Evolutionary conservation across 2,888 invertebrate genomes (phyloP), one percentile per base, ranked within the genome.

Genomic region (Drosophila nr. perissopoda): DNA sequence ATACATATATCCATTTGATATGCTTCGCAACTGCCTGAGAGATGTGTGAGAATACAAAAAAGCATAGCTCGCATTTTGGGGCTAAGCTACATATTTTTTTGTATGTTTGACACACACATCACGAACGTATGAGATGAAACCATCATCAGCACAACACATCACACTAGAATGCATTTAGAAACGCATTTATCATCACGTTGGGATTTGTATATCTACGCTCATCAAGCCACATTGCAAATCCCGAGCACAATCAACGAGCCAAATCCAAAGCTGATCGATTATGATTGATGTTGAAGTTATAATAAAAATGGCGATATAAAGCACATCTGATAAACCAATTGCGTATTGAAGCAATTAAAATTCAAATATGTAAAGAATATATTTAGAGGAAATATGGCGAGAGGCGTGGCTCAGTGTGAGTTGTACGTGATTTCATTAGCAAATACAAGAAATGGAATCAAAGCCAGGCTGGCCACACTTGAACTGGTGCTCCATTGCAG

Each of bases 161-260:
- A 52, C 88, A 88, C 89, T 89, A 85, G 86, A 87, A 88, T 87
- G 87, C 87, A 89, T 87, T 87, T 88, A 88, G 86, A 87, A 87
- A 79, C 88, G 90, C 90, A 89, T 89, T 89, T 88, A 83, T 85
- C 83, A 77, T 85, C 67, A 27, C 18, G 21, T 49, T 53, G 67
- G 86, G 83, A 88, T 89, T 88, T 86, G 68, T 70, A 65, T 69
- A 70, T 67, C 53, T 49, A 27, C 27, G 46, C 65, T 58, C 53
- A 56, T 42, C 42, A 29, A 49, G 11, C 33, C 46, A 57, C 67
- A 70, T 62, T 53, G 62, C 79, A 68, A 79, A 70, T 59, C 56
- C 76, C 57, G 25, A 10, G 57, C 66, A 64, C 74, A 80, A 82
- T 71, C 74, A 75, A 63, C 62, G 49, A 16, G 29, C 34, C 71